A percentile compares a stretch with the other conserved stretches of the same genome.
These are phyloP conservation scores for Plestiodon gilberti DNA, from an alignment of 2,113 vertebrate genomes.

Conservation along the genomic window DNA sequence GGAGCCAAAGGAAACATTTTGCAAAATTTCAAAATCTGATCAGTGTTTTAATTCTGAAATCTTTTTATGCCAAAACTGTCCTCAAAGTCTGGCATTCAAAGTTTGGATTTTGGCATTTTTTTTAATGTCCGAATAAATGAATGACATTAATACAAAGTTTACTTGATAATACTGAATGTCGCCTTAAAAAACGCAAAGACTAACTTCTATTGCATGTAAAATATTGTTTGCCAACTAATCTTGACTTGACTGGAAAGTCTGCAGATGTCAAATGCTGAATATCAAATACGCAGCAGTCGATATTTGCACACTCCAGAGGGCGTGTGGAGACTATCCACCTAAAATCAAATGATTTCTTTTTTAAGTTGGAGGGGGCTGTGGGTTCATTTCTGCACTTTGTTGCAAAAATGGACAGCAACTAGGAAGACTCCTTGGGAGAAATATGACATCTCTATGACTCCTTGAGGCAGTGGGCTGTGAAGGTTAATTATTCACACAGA, in stretches of 20 bases:
- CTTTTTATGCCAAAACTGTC: neutral
- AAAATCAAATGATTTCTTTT: too few relatives aligned
- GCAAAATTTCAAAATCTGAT: neutral
- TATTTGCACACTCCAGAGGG: neutral
- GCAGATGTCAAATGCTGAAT: neutral
- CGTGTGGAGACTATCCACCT: neutral
- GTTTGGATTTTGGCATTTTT: neutral
- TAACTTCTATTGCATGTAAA: neutral
- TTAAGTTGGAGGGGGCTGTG: neutral
- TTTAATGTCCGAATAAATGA: neutral
- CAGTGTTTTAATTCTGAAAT: neutral
- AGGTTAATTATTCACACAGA: neutral
- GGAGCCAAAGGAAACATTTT: neutral
- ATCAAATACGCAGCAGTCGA: neutral
- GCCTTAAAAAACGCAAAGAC: neutral
- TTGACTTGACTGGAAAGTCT: neutral
- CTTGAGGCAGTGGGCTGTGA: neutral
- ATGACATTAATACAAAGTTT: neutral
- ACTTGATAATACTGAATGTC: neutral
- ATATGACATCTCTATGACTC: neutral
- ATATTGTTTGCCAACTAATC: neutral
- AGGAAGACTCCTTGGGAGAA: neutral
- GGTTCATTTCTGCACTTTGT: neutral
- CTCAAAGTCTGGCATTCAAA: neutral
- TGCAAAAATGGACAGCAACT: neutral